Evolutionary conservation across 1,140 invertebrate genomes (phyloP), one percentile per base, ranked within the genome.

Genomic region (Rhynchophorus ferrugineus): DNA sequence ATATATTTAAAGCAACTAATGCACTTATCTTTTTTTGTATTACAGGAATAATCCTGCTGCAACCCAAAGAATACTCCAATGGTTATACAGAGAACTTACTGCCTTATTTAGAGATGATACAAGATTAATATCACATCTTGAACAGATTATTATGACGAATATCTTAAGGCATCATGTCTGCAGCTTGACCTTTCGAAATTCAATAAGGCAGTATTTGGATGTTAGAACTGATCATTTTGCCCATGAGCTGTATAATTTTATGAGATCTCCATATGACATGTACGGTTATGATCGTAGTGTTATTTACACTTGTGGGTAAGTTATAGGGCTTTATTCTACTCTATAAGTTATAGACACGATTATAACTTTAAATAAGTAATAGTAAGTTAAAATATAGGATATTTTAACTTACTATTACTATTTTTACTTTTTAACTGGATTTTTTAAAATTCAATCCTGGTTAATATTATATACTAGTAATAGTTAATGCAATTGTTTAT

Each of bases 171-270:
- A 80, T 64, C 78, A 84, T 56, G 91, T 95, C 51, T 75, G 78
- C 44, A 88, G 87, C 41, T 60, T 71, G 3, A 78, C 81, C 61
- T 93, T 96, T 69, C 77, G 78, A 16, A 75, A 78, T 21, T 62
- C 75, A 0, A 60, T 88, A 13, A 65, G 71, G 1, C 68, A 75
- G 2, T 80, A 78, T 62, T 72, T 85, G 22, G 76, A 76, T 11
- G 67, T 70, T 11, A 74, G 78, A 49, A 83, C 83, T 0, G 77
- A 80, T 51, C 89, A 93, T 67, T 96, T 97, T 70, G 76, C 91
- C 29, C 90, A 95, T 62, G 93, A 97, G 67, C 78, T 96, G 51
- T 83, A 84, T 55, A 82, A 80, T 66, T 97, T 89, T 75, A 89
- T 91, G 33, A 78, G 81, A 19, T 89, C 87, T 6, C 86, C 88